Evolutionary conservation across 2,797 vertebrate genomes (phyloP).

Genomic region (Hoplostethus mediterraneus): DNA sequence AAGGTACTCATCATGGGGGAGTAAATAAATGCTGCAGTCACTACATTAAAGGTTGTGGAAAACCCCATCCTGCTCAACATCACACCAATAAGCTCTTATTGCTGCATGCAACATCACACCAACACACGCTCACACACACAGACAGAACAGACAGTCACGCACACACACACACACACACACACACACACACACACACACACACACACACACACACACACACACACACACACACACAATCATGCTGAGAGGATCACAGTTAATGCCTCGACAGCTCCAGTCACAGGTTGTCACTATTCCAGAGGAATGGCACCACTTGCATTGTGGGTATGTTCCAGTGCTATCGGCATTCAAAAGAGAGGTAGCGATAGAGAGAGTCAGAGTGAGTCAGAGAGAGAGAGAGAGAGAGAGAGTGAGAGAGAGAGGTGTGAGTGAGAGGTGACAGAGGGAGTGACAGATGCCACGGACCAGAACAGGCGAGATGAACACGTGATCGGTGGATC

Average conservation of each 20-base stretch:
- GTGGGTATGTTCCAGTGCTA: slow-evolving; percentile 57
- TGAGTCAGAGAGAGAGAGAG: slow-evolving; percentile 26
- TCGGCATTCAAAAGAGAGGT: slow-evolving; percentile 49
- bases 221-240: slow-evolving; percentile 15
- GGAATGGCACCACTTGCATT: slow-evolving; percentile 62
- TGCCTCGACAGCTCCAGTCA: slow-evolving; percentile 37
- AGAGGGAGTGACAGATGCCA: slow-evolving; percentile 76
- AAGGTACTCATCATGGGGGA: slow-evolving; percentile 16
- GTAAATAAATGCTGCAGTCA: slow-evolving; percentile 25
- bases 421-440: slow-evolving; percentile 33
- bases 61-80: slow-evolving; percentile 14
- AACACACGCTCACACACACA: too few species aligned
- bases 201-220: not conserved
- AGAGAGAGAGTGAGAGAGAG: slow-evolving; percentile 13
- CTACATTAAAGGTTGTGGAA: slow-evolving; percentile 32
- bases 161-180: not conserved
- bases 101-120: not conserved
- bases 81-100: slow-evolving; percentile 42
- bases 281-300: slow-evolving; percentile 48
- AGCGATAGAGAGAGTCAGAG: not conserved
- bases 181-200: slow-evolving; percentile 6
- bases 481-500: slow-evolving; percentile 72
- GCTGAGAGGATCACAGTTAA: slow-evolving; percentile 6
- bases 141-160: too few species aligned
- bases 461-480: slow-evolving; percentile 63